Evolutionary conservation across 2,113 vertebrate species (phyloP), one percentile per base, ranked within the genome.

Genomic region (Calyptomena viridis): DNA sequence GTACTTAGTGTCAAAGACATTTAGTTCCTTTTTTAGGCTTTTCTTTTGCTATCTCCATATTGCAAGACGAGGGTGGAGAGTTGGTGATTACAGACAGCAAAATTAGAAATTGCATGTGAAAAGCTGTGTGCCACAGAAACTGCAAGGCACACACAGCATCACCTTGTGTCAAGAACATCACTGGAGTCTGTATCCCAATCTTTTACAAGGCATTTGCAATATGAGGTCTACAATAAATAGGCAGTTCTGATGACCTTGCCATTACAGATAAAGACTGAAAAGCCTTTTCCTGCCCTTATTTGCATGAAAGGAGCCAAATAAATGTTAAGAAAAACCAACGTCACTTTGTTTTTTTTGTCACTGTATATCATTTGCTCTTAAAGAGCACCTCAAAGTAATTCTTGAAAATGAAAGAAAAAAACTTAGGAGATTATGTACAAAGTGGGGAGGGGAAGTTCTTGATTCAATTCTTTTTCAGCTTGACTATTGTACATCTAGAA

Each of bases 401-500:
- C 33, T 73, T 11, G 30, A 89, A 93, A 87, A 64, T 5, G 7
- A 35, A 75, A 53, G 20, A 6, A 31, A 39, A 86, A 79, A 64
- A n/a, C 2, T 20, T 55, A 40, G 20, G 9, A 39, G 21, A 89
- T 56, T 46, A 35, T 66, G 12, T 52, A 73, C 9, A 73, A 80
- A 86, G 22, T 4, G 3, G 0, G 30, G 9, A 47, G 8, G 3
- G 0, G 21, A 49, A 55, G 5, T 50, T 89, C 40, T 18, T 55
- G 25, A 50, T 58, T 31, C 1, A 2, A 4, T 46, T 82, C 4
- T 59, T 76, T 80, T 80, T 49, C 33, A 17, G 59, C 52, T 63
- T 53, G 40, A 62, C 12, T 71, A 22, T 0, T 56, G 9, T 11
- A 8, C 4, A 1, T 16, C 39, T 76, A 71, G 40, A 89, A 33